These are phyloP conservation scores for Thera britannica DNA, from an alignment of 2,888 invertebrate genomes.

Conservation along the genomic window DNA sequence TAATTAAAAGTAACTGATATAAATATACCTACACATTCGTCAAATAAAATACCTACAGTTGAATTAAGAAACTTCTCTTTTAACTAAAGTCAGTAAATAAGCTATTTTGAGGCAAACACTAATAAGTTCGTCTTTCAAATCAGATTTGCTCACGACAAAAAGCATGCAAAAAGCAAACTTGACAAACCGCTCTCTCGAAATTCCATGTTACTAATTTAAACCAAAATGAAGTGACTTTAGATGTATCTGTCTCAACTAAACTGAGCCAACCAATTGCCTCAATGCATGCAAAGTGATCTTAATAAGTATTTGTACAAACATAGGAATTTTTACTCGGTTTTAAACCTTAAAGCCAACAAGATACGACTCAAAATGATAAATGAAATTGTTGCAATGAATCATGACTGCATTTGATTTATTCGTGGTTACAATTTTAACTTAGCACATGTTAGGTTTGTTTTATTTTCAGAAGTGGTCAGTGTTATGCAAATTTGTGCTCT, in stretches of 20 bases:
- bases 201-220: constrained; percentile 27
- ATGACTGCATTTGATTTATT: constrained; percentile 68
- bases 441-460: constrained; percentile 49
- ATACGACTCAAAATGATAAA: constrained; percentile 23
- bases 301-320: constrained; percentile 44
- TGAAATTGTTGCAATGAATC: constrained; percentile 52
- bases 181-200: constrained; percentile 19
- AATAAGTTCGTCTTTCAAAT: neutral
- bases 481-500: constrained; percentile 22
- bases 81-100: neutral
- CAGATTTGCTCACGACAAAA: constrained; percentile 4
- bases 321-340: constrained; percentile 22
- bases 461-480: constrained; percentile 38
- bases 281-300: constrained; percentile 53
- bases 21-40: no score
- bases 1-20: no score
- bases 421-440: constrained; percentile 60
- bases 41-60: neutral
- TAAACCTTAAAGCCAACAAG: constrained; percentile 27
- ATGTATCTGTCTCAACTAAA: constrained; percentile 28
- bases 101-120: neutral
- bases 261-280: constrained; percentile 47
- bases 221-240: constrained; percentile 25
- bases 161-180: constrained; percentile 10
- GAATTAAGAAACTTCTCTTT: neutral